Base-by-base conservation (phyloP, 2,113 vertebrate genomes). In the Urocitellus parryii region DNA sequence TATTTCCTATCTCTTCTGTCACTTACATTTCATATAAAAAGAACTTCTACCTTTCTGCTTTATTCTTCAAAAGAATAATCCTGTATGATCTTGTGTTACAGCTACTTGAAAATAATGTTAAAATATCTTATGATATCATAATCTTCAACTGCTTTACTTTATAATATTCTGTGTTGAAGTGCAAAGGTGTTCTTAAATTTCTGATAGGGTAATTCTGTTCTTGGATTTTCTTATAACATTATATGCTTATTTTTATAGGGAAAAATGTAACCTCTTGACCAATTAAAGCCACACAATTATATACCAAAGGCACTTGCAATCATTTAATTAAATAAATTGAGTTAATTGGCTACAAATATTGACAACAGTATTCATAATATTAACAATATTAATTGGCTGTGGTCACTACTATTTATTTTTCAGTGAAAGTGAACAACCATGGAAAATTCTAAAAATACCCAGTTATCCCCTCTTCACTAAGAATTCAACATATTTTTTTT, bases 201-300 rank as follows among this genome's bases (percentile, higher is more conserved):
- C 56, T 96, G n/a, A 3, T 37, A 76, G 14, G 63, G 0, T 42
- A 65, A 84, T 92, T 90, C 63, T 86, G 48, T 88, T 85, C 89
- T 45, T 96, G 53, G 67, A 90, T 88, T 96, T 82, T 42, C 74
- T n/a, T 37, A 94, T 96, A 70, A 88, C 37, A 77, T 18, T 17
- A 53, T 32, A 65, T n/a, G n/a, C n/a, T n/a, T n/a, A n/a, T n/a
- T n/a, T n/a, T n/a, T n/a, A n/a, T 24, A 39, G 48, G 14, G 16
- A 9, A 96, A 96, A 91, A 77, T 39, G 24, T 39, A 84, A 90
- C 1, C 13, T 39, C n/a, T 45, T 91, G 34, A 74, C 51, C 76
- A 95, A 70, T 45, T 73, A 82, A 97, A 83, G 17, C 37, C 27
- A 82, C 14, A 58, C 17, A 83, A 94, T 61, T 97, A 20, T 77